These are phyloP conservation scores for Tortrix viridana DNA, from an alignment of 2,888 invertebrate genomes.

Conservation along the genomic window DNA sequence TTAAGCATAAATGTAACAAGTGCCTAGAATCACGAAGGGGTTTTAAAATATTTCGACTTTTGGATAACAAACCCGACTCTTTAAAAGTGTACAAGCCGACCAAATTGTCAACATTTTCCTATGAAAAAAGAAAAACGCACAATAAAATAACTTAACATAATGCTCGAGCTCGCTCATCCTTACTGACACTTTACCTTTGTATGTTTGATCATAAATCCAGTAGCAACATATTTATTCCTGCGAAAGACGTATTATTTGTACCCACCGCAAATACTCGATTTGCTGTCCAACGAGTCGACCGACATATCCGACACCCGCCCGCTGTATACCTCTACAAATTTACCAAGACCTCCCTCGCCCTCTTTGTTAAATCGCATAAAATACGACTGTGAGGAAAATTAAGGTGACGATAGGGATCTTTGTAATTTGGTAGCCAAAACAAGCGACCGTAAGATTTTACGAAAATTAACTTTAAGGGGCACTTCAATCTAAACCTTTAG, in stretches of 20 bases:
- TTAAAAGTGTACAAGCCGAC: too few species aligned
- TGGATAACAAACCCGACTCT: too few species aligned
- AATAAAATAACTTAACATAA: too few species aligned
- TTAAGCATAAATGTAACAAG: not conserved
- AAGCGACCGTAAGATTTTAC: constrained; percentile 76
- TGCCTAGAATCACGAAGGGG: too few species aligned
- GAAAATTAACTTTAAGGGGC: constrained; percentile 79
- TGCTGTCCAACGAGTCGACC: constrained; percentile 54
- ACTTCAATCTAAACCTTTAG: constrained; percentile 75
- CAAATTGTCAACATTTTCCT: too few species aligned
- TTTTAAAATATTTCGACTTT: too few species aligned
- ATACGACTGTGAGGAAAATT: constrained; percentile 37
- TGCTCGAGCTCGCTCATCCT: too few species aligned
- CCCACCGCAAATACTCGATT: constrained; percentile 53
- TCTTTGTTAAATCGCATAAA: constrained; percentile 41
- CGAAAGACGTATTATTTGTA: constrained; percentile 66
- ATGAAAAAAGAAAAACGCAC: too few species aligned
- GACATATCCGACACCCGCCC: constrained; percentile 51
- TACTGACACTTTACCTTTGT: not conserved
- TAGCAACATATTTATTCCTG: constrained; percentile 73
- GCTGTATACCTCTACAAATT: constrained; percentile 52
- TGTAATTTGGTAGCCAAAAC: constrained; percentile 49
- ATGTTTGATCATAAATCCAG: constrained; percentile 58
- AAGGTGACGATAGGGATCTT: constrained; percentile 46
- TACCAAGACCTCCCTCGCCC: constrained; percentile 51